Percentiles rank a stretch among this genome's conserved stretches.
These are phyloP conservation scores for Amphipoea lucens DNA, from an alignment of 2,888 invertebrate genomes.

Conservation along the genomic window DNA sequence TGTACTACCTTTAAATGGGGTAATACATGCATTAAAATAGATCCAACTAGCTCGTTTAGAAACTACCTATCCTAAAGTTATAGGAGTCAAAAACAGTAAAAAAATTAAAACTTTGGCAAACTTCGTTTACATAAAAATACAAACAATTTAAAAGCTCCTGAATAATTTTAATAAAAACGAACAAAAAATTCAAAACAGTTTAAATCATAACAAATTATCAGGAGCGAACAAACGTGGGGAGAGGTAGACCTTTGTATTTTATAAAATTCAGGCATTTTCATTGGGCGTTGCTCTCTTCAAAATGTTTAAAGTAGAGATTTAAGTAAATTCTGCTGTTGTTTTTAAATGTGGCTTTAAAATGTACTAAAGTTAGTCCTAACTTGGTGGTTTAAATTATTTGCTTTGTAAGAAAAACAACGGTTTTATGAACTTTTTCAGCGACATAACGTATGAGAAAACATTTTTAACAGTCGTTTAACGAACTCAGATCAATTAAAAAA, in stretches of 20 bases:
- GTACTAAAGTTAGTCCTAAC: neutral
- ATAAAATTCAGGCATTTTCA: conserved; percentile 49
- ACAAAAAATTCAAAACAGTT: conserved; percentile 42
- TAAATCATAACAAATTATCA: conserved; percentile 57
- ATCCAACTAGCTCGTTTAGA: neutral
- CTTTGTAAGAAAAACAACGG: neutral
- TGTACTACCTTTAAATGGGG: neutral
- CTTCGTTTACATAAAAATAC: neutral
- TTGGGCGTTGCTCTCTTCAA: conserved; percentile 24
- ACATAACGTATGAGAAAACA: neutral
- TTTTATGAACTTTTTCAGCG: neutral
- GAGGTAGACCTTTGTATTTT: conserved; percentile 60
- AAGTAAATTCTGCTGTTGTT: conserved; percentile 46
- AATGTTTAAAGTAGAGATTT: conserved; percentile 19
- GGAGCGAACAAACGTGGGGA: conserved; percentile 46
- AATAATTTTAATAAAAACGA: conserved; percentile 31
- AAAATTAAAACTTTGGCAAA: too few species aligned
- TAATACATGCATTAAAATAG: neutral
- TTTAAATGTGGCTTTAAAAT: conserved; percentile 22
- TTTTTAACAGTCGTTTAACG: neutral
- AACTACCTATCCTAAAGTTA: neutral
- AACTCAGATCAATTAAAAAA: too few species aligned
- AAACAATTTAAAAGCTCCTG: conserved; percentile 1
- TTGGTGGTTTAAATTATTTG: neutral
- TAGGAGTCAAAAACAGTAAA: neutral